These are phyloP conservation scores for Pitta sordida DNA, from an alignment of 2,113 vertebrate genomes.

Conservation along the genomic window DNA sequence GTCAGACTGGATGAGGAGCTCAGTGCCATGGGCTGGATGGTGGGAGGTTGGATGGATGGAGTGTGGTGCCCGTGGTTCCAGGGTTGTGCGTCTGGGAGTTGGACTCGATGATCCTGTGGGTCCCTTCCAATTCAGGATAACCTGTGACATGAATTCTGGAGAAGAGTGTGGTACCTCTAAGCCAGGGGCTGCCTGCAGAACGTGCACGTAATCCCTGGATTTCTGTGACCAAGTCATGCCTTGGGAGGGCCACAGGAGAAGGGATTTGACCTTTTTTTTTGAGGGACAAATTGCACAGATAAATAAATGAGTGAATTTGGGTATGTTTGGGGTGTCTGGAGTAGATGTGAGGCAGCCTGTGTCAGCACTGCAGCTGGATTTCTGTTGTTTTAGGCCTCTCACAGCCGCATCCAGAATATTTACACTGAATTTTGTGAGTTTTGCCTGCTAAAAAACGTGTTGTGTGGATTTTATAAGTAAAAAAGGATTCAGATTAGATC, in stretches of 20 bases:
- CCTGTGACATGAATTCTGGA: no score
- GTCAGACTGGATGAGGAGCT: no score
- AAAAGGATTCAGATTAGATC: not conserved
- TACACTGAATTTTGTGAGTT: not conserved
- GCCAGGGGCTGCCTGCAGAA: accelerated
- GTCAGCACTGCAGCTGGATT: not conserved
- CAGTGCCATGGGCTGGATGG: no score
- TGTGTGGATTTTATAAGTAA: not conserved
- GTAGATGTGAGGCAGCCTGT: not conserved
- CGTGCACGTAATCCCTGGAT: accelerated
- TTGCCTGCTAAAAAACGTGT: not conserved
- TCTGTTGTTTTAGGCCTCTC: not conserved
- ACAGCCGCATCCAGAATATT: not conserved
- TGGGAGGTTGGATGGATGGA: no score
- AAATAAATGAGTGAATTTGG: not conserved
- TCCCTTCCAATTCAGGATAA: no score
- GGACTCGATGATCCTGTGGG: no score
- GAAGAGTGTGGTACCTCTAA: accelerated
- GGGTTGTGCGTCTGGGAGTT: no score
- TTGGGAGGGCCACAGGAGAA: not conserved
- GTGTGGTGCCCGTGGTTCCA: no score
- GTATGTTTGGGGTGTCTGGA: accelerated
- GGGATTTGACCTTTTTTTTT: accelerated
- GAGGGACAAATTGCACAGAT: not conserved
- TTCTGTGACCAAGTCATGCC: not conserved